Base-by-base conservation (phyloP, 2,888 invertebrate genomes). In the Gnatocerus cornutus region DNA sequence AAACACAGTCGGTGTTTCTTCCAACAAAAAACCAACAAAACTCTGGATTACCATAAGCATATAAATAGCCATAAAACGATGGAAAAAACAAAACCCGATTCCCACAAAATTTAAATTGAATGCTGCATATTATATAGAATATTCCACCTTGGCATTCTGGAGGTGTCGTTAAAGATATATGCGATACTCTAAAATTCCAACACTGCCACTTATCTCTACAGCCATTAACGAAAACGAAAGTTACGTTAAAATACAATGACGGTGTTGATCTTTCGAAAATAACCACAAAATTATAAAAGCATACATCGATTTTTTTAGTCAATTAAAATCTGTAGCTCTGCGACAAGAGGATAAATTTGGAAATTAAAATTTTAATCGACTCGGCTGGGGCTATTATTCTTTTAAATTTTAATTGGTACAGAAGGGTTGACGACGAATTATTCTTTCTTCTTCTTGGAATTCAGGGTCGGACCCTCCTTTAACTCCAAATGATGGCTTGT, bases 61-160 rank as follows among this genome's bases (percentile, higher is more conserved):
- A 81, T 82, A 82, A 81, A 82, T 81, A 82, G 80, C 81, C 78
- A 81, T 81, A 80, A 80, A 81, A 79, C 79, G 78, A 76, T 78
- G 77, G 77, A n/a, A 78, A 80, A 79, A 79, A 79, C 76, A 79
- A 79, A 79, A 78, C 79, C 76, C 79, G 79, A 79, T 82, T 81
- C 81, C 77, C 82, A 81, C 82, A 81, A 82, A 82, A 82, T 82
- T 82, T 82, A 81, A 82, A 82, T 82, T 82, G 81, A 82, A 82
- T 82, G 80, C 81, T 78, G 82, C 82, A 82, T 82, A 82, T 82
- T 82, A 81, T 82, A 81, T 80, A 78, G 82, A 81, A 82, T 81
- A 82, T 81, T 82, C 82, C 77, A 77, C 78, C 78, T 77, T 79
- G 76, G 79, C 81, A 81, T 81, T 81, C 81, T 82, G 77, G 66